phyloP scores from a whole-genome alignment of 35 echinoderm and acorn worm genomes.

The Ophioderma brevispina region DNA sequence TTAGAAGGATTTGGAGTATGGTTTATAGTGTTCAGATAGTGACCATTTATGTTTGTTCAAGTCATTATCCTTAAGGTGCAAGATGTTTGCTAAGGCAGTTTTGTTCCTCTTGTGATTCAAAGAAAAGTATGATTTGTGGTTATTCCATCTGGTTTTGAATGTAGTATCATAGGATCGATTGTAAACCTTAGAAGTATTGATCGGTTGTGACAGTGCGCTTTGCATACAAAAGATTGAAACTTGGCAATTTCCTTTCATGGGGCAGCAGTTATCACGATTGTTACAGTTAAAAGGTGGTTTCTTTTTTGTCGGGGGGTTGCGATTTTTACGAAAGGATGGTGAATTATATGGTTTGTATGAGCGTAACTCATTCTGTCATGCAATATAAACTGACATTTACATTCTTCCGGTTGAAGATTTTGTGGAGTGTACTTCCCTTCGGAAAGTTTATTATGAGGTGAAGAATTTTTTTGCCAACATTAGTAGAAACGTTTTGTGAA shows the following conservation, averaged over 20 bases:
- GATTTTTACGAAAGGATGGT: background rate
- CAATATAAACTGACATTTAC: background rate
- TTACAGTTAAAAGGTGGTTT: background rate
- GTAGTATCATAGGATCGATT: background rate
- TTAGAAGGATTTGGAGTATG: background rate
- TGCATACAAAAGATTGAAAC: background rate
- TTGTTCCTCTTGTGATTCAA: background rate
- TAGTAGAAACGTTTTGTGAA: slow-evolving; percentile 34
- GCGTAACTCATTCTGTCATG: background rate
- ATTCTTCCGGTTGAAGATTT: background rate
- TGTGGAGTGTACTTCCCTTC: background rate
- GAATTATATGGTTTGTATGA: background rate
- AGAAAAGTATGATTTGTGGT: background rate
- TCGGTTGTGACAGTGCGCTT: background rate
- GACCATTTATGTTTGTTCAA: background rate
- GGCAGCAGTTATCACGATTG: background rate
- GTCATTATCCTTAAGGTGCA: background rate
- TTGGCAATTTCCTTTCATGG: background rate
- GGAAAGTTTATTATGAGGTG: background rate
- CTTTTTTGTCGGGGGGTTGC: background rate
- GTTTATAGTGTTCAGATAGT: background rate
- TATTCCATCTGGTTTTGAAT: background rate
- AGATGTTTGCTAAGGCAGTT: background rate
- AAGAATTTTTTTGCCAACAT: background rate
- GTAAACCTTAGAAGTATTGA: background rate